phyloP scores from a whole-genome alignment of 2,113 vertebrate species.

The Phalacrocorax brasilianus region DNA sequence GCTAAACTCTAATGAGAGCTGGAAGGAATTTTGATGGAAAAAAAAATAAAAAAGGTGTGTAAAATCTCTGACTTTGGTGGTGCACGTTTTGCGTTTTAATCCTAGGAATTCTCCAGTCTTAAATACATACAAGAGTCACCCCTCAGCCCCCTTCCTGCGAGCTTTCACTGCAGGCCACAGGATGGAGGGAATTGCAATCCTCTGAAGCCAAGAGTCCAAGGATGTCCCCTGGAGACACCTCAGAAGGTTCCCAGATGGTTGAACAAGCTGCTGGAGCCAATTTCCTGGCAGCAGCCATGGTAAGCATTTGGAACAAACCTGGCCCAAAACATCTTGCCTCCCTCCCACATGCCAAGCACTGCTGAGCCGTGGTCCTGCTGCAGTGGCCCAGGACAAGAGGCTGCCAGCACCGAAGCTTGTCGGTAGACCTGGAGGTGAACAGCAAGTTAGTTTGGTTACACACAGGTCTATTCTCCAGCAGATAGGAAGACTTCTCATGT shows the following conservation, averaged over 20 bases:
- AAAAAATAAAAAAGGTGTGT: too few relatives aligned
- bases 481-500: neutral
- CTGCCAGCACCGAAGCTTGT: neutral
- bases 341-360: neutral
- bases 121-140: neutral
- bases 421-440: neutral
- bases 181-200: neutral
- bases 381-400: neutral
- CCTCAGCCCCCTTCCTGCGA: neutral
- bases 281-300: neutral
- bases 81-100: neutral
- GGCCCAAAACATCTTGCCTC: neutral
- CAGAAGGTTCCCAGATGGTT: constrained; percentile 31
- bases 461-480: neutral
- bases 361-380: neutral
- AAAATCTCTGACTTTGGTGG: neutral
- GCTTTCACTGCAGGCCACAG: neutral
- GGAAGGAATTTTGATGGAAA: neutral
- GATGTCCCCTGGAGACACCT: neutral
- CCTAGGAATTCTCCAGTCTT: neutral
- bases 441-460: neutral
- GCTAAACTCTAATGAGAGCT: neutral
- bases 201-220: neutral
- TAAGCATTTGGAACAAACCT: neutral
- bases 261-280: neutral